Conservation (phyloP, 2,113 vertebrate species). For the Oplegnathus fasciatus region DNA sequence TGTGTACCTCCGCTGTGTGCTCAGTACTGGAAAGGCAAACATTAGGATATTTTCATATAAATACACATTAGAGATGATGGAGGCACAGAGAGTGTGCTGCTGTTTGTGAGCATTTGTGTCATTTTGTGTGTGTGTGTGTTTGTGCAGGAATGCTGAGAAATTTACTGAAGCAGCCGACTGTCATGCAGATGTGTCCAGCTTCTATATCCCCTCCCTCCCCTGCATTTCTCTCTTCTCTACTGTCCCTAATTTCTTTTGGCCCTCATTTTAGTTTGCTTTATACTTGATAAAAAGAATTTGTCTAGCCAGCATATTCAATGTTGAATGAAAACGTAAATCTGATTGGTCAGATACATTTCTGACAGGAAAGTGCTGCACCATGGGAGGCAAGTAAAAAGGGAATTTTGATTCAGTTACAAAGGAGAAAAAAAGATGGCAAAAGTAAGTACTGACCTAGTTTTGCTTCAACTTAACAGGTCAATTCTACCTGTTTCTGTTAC, state of each 20-base stretch:
- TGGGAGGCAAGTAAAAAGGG: background rate
- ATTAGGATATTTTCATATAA: conserved; percentile 74
- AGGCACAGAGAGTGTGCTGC: conserved; percentile 22
- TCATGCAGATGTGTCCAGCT: conserved; percentile 15
- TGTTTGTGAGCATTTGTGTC: conserved; percentile 39
- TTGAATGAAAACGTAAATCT: background rate
- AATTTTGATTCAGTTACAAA: background rate
- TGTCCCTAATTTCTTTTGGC: background rate
- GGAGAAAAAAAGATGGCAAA: background rate
- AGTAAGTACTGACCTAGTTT: too few species aligned
- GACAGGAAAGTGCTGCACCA: background rate
- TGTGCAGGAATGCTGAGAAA: background rate
- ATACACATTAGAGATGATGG: conserved; percentile 69
- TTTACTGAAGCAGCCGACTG: conserved; percentile 3
- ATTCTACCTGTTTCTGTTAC: background rate
- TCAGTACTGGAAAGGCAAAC: conserved; percentile 78
- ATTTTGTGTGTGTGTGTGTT: conserved; percentile 20
- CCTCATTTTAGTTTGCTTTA: background rate
- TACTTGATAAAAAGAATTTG: background rate
- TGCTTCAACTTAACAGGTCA: background rate
- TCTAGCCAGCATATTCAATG: background rate
- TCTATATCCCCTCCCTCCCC: background rate
- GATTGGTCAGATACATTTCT: background rate
- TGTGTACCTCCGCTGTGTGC: conserved; percentile 78
- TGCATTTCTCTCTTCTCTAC: background rate